Percentiles rank a stretch among this genome's conserved stretches.
phyloP scores from a whole-genome alignment of 2,888 invertebrate species.

The Tinea pellionella region DNA sequence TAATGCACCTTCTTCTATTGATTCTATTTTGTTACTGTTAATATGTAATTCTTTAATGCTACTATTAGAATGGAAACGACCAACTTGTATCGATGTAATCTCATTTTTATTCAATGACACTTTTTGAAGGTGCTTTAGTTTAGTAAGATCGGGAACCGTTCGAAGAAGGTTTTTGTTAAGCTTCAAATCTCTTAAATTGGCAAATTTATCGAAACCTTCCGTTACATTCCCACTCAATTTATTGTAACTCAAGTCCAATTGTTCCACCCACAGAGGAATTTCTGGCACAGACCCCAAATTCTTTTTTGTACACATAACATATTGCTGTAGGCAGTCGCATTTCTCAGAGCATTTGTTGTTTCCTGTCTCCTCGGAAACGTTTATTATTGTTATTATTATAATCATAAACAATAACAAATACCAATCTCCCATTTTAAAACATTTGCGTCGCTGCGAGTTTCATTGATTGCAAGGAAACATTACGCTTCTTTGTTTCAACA shows the following conservation, averaged over 20 bases:
- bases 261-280: conserved; percentile 81
- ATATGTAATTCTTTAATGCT: conserved; percentile 48
- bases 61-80: conserved; percentile 71
- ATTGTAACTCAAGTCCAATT: conserved; percentile 73
- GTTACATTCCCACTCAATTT: conserved; percentile 51
- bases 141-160: conserved; percentile 65
- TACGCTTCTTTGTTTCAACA: conserved; percentile 45
- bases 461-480: conserved; percentile 11
- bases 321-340: conserved; percentile 79
- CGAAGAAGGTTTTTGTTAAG: conserved; percentile 69
- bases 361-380: conserved; percentile 40
- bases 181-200: conserved; percentile 49
- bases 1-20: conserved; percentile 78
- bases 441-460: conserved; percentile 44
- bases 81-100: conserved; percentile 64
- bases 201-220: conserved; percentile 41
- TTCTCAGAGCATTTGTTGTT: conserved; percentile 72
- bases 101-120: conserved; percentile 75
- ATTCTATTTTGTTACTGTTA: conserved; percentile 75
- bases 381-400: conserved; percentile 37
- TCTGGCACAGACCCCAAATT: conserved; percentile 78
- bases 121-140: conserved; percentile 64
- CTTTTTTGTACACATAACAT: conserved; percentile 80
- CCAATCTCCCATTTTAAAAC: conserved; percentile 62
- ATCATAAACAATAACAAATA: conserved; percentile 54